Evolutionary conservation across 2,797 vertebrate species (phyloP).

Genomic region (Euthynnus affinis): DNA sequence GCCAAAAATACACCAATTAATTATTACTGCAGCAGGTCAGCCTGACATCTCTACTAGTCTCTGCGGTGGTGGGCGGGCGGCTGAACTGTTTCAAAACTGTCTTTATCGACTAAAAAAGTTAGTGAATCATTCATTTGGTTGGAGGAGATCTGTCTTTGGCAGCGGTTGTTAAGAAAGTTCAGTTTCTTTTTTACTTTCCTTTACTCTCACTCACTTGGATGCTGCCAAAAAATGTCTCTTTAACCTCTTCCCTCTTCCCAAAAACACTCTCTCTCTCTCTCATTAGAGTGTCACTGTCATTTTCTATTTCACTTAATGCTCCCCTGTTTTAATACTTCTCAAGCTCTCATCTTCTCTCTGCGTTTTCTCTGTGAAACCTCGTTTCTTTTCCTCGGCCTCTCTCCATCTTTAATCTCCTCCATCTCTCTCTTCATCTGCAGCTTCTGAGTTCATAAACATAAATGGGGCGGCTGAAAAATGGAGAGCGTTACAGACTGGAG

Average conservation of each 20-base stretch:
- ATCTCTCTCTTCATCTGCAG: neutral
- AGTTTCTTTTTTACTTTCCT: neutral
- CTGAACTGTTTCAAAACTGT: neutral
- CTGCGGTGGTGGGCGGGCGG: neutral
- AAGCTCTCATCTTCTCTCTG: constrained; percentile 33
- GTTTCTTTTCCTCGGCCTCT: neutral
- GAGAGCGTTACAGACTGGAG: constrained; percentile 4
- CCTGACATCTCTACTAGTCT: neutral
- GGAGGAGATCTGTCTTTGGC: neutral
- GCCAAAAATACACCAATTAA: constrained; percentile 15
- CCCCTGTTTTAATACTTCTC: constrained; percentile 23
- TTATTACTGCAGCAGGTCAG: constrained; percentile 9
- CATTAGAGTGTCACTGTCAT: constrained; percentile 30
- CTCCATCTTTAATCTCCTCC: constrained; percentile 31
- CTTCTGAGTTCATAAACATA: constrained; percentile 17
- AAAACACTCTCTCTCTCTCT: neutral
- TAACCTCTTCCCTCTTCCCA: neutral
- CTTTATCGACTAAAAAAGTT: constrained; percentile 6
- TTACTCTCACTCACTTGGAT: neutral
- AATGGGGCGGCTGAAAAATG: constrained; percentile 29
- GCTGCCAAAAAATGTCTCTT: neutral
- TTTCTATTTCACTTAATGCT: constrained; percentile 11
- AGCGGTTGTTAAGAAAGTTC: neutral
- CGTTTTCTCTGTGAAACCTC: constrained; percentile 12
- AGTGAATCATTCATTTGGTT: constrained; percentile 21